Evolutionary conservation across 2,113 vertebrate genomes (phyloP).

Genomic region (Corythaeola cristata): DNA sequence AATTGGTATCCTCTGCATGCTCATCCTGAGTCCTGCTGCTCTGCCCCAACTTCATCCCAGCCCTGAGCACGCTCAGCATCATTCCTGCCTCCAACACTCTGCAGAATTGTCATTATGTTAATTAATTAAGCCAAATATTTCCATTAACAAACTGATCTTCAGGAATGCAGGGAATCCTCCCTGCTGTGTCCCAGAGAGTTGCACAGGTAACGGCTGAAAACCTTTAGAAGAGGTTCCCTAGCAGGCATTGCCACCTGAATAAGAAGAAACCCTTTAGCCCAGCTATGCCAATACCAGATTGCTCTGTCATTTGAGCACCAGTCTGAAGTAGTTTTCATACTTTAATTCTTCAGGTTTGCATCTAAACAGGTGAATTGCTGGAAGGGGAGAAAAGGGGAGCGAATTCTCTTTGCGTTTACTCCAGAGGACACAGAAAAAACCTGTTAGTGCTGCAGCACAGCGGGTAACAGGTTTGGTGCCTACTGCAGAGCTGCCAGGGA

Average conservation of each 20-base stretch:
- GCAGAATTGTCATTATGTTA: slow-evolving; percentile 40
- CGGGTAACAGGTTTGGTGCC: background rate
- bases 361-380: background rate
- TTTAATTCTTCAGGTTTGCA: background rate
- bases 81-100: background rate
- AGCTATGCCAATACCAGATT: background rate
- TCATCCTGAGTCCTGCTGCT: background rate
- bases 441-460: background rate
- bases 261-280: background rate
- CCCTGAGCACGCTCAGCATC: background rate
- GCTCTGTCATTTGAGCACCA: background rate
- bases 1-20: background rate
- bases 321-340: background rate
- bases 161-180: slow-evolving; percentile 12
- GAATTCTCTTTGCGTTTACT: background rate
- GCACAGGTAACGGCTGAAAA: background rate
- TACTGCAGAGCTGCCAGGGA: background rate
- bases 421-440: background rate
- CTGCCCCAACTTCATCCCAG: background rate
- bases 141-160: slow-evolving; percentile 20
- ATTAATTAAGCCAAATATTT: slow-evolving; percentile 47
- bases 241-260: background rate
- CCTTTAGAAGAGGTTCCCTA: background rate
- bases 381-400: background rate
- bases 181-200: background rate